Evolutionary conservation across 2,888 invertebrate species (phyloP).

Genomic region (Leucophenga maculata): DNA sequence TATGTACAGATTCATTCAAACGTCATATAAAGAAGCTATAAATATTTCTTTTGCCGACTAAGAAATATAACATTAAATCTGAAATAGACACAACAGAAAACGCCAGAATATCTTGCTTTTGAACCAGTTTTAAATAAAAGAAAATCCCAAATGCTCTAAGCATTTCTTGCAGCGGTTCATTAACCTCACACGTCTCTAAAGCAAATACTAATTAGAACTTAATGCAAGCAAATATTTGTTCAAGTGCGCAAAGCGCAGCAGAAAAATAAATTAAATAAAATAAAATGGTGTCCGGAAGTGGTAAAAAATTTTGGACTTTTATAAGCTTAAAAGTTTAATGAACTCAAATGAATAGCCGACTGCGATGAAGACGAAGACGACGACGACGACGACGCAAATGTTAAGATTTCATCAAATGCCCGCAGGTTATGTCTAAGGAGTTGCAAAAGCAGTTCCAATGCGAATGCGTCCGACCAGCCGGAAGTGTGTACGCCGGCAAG

Average conservation of each 20-base stretch:
- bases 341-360: slow-evolving; percentile 45
- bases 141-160: background rate
- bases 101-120: background rate
- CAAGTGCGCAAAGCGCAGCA: background rate
- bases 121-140: background rate
- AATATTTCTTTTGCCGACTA: too few relatives aligned
- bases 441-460: background rate
- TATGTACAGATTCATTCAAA: too few relatives aligned
- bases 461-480: background rate
- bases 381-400: background rate
- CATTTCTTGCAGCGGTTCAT: background rate
- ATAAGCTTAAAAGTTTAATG: slow-evolving; percentile 46
- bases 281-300: background rate
- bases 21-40: too few relatives aligned
- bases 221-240: slow-evolving; percentile 12
- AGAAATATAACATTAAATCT: too few relatives aligned
- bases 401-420: background rate
- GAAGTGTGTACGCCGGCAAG: slow-evolving; percentile 45
- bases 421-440: background rate
- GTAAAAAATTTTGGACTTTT: background rate
- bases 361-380: slow-evolving; percentile 8
- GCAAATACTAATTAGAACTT: slow-evolving; percentile 13
- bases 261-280: background rate
- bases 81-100: too few relatives aligned
- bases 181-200: background rate